Conservation (phyloP, 2,888 invertebrate species). For the Scaptomyza reducta region DNA sequence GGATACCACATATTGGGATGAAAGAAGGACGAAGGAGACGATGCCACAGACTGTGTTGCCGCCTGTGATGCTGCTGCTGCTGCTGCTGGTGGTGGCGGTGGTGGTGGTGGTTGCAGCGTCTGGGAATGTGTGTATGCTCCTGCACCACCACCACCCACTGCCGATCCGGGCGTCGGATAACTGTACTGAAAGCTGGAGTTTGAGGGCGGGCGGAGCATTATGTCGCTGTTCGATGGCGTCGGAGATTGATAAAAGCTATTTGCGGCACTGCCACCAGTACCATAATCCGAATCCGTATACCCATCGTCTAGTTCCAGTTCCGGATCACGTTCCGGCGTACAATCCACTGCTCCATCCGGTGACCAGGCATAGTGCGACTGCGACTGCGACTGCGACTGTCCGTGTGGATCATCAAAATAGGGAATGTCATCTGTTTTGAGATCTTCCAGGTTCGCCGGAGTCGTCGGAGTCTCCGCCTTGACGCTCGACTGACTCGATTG, state of each 20-base stretch:
- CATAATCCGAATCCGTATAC: conserved; percentile 71
- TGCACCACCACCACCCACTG: conserved; percentile 16
- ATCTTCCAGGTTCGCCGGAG: conserved; percentile 50
- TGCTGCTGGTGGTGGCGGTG: conserved; percentile 15
- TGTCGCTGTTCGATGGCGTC: conserved; percentile 62
- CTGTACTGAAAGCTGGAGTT: conserved; percentile 75
- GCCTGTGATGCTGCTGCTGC: conserved; percentile 15
- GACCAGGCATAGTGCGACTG: conserved; percentile 24
- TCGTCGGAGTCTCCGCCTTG: conserved; percentile 27
- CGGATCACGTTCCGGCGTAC: conserved; percentile 8
- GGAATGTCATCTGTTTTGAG: conserved; percentile 75
- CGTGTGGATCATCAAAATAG: conserved; percentile 63
- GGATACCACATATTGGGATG: conserved; percentile 82
- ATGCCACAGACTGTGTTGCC: background rate
- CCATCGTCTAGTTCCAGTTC: conserved; percentile 48
- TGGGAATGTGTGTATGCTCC: conserved; percentile 63
- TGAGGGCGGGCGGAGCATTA: conserved; percentile 75
- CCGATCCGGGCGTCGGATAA: conserved; percentile 54
- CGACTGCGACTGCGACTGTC: conserved; percentile 15
- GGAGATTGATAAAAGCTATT: conserved; percentile 58
- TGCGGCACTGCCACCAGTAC: conserved; percentile 24
- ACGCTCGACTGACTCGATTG: background rate
- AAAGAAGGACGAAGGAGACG: conserved; percentile 46
- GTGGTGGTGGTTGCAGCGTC: conserved; percentile 28
- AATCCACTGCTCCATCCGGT: conserved; percentile 16